Evolutionary conservation across 2,113 vertebrate species (phyloP).

Genomic region (Heterotilapia buettikoferi): DNA sequence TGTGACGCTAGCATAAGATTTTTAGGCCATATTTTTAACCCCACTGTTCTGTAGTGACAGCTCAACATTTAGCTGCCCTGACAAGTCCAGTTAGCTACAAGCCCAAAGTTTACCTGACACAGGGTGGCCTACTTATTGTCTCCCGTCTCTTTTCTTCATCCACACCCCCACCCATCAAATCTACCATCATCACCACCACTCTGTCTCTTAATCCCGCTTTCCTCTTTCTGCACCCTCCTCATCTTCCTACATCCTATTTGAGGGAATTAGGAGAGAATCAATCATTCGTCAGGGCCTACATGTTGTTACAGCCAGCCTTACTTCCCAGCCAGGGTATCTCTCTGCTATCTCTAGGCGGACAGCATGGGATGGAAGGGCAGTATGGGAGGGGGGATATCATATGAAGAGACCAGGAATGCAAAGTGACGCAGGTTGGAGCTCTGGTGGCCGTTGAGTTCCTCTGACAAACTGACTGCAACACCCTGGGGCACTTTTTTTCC

Average conservation of each 20-base stretch:
- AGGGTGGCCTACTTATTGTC: conserved; percentile 83
- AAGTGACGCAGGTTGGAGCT: conserved; percentile 79
- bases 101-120: conserved; percentile 82
- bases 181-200: background rate
- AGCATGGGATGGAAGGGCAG: conserved; percentile 29
- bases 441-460: conserved; percentile 65
- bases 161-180: background rate
- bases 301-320: conserved; percentile 43
- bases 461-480: conserved; percentile 59
- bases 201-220: conserved; percentile 53
- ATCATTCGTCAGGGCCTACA: conserved; percentile 77
- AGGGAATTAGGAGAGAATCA: conserved; percentile 78
- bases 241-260: conserved; percentile 78
- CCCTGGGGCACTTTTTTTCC: conserved; percentile 5
- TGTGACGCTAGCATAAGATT: conserved; percentile 12
- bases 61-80: conserved; percentile 74
- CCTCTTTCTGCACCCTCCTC: conserved; percentile 22
- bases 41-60: conserved; percentile 45
- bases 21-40: conserved; percentile 52
- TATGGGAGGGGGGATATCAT: conserved; percentile 12
- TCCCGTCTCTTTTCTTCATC: conserved; percentile 68
- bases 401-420: conserved; percentile 46
- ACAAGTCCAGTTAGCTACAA: conserved; percentile 79
- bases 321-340: conserved; percentile 29
- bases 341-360: conserved; percentile 54